Base-by-base conservation (phyloP, 37 sponge, comb jelly and placozoan species). In the Halisarca cf. caerulea region DNA sequence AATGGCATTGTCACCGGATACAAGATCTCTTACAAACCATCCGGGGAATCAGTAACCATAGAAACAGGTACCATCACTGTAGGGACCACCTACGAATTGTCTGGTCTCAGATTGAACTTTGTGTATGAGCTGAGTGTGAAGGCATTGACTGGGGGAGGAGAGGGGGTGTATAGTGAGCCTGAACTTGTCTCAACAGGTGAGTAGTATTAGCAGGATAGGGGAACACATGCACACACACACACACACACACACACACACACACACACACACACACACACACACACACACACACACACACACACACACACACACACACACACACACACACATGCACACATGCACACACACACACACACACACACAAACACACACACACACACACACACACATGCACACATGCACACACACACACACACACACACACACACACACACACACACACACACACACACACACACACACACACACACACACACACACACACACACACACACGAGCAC, bases 1-100 rank as follows among this genome's bases (percentile, higher is more conserved):
- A 74, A 74, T 30, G 89, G 89, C 33, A 36, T 53, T 9, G 23
- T 88, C 57, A 79, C 84, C 23, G 43, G 36, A 2, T 84, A 88
- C 60, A 68, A 71, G 23, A 35, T 88, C 0, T 37, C 59, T 28
- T 88, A 80, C 60, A 30, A 71, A 2, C 15, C 41, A 21, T 23
- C 2, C 24, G 44, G 44, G 20, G 77, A 6, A 2, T n/a, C n/a
- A n/a, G 45, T n/a, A 40, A 2, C 45, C 27, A 21, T 41, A 6
- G 25, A 27, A 2, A 14, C 30, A 15, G 61, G 58, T 14, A 36
- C n/a, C 6, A 55, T 40, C 41, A 28, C 83, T n/a, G 60, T 18
- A 11, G 15, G 17, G 5, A 81, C 81, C 41, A 24, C 9, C 3
- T 61, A 53, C 51, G 0, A 25, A 0, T 58, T 88, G 41, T 11